Percentiles rank a stretch among this genome's conserved stretches.
These are phyloP conservation scores for Stictonetta naevosa DNA, from an alignment of 2,113 vertebrate genomes.

Conservation along the genomic window DNA sequence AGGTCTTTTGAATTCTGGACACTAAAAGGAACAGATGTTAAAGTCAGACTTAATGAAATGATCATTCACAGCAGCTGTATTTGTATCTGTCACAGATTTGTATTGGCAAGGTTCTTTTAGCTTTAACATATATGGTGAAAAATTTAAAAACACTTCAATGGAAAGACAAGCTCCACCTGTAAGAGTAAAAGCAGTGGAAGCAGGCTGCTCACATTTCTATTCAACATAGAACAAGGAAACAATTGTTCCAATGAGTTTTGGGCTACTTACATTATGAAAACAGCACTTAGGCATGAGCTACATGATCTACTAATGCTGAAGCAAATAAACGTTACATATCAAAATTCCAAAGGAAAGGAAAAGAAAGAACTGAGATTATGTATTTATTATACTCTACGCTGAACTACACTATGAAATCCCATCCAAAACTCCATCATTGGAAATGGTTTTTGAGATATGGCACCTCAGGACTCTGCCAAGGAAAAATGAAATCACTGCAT, in stretches of 20 bases:
- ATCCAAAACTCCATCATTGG: neutral
- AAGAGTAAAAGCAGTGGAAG: neutral
- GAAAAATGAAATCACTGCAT: neutral
- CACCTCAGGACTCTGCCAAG: neutral
- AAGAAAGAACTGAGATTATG: neutral
- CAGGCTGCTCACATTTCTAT: neutral
- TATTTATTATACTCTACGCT: neutral
- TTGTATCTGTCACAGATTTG: neutral
- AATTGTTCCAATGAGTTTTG: neutral
- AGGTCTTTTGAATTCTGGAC: conserved; percentile 94
- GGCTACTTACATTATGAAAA: neutral
- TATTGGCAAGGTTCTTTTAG: neutral
- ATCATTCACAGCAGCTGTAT: neutral
- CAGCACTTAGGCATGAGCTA: neutral
- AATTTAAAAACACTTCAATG: neutral
- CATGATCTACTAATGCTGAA: neutral
- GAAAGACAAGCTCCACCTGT: neutral
- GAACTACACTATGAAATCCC: neutral
- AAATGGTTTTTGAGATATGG: neutral
- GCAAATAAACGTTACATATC: neutral
- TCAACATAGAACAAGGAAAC: neutral
- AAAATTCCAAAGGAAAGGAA: neutral
- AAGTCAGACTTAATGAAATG: neutral
- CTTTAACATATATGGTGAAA: neutral
- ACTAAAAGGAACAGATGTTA: conserved; percentile 77